phyloP scores from a whole-genome alignment of 2,888 invertebrate genomes.

The Antheraea assamensis region DNA sequence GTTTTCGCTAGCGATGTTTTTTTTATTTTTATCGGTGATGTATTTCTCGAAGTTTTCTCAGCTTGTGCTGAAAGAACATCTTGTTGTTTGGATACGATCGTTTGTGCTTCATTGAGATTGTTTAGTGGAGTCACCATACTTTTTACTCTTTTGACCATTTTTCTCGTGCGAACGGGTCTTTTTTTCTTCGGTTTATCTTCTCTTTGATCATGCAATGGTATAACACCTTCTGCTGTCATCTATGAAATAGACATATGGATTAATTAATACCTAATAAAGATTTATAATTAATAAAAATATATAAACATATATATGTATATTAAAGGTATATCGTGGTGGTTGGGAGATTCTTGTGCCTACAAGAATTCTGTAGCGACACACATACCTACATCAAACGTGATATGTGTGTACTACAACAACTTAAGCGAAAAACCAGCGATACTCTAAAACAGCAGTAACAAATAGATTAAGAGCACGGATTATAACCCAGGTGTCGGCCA shows the following conservation, averaged over 20 bases:
- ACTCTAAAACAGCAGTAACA: too few species aligned
- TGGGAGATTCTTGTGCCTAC: too few species aligned
- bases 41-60: slow-evolving; percentile 33
- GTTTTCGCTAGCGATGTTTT: slow-evolving; percentile 25
- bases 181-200: slow-evolving; percentile 34
- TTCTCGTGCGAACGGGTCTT: slow-evolving; percentile 35
- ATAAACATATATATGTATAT: too few species aligned
- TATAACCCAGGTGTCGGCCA: too few species aligned
- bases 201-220: slow-evolving; percentile 25
- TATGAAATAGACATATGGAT: slow-evolving; percentile 24
- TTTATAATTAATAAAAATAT: too few species aligned
- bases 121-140: slow-evolving; percentile 36
- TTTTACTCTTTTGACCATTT: slow-evolving; percentile 42
- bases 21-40: slow-evolving; percentile 35
- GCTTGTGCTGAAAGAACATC: slow-evolving; percentile 26
- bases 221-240: slow-evolving; percentile 38
- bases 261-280: not conserved
- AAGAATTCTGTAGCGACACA: too few species aligned
- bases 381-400: too few species aligned
- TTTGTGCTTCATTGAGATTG: slow-evolving; percentile 27
- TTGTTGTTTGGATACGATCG: slow-evolving; percentile 14
- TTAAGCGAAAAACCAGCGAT: too few species aligned
- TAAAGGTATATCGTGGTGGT: too few species aligned
- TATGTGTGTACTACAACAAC: too few species aligned
- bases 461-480: too few species aligned